These are phyloP conservation scores for Lynx canadensis DNA, from an alignment of 2,113 vertebrate species.

Conservation along the genomic window DNA sequence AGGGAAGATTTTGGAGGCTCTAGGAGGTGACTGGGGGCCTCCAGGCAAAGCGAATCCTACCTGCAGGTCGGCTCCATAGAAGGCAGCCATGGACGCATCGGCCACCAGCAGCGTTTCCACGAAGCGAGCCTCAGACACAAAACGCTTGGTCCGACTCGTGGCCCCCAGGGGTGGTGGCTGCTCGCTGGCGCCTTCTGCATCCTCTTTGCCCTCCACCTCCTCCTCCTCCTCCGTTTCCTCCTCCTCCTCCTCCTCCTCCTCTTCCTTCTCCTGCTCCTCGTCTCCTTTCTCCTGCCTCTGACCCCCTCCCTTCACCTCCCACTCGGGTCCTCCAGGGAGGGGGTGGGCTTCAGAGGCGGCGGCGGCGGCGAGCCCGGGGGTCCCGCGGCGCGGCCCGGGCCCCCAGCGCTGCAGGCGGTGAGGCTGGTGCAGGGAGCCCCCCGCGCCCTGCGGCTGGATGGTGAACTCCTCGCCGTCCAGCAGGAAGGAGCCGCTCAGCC, in stretches of 20 bases:
- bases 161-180: not conserved
- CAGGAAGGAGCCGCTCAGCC: constrained; percentile 90
- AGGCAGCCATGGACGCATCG: constrained; percentile 90
- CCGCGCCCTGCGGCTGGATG: constrained; percentile 84
- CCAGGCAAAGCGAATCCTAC: constrained; percentile 80
- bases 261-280: not conserved
- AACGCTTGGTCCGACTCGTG: constrained; percentile 84
- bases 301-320: not conserved
- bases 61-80: constrained; percentile 93
- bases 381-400: not conserved
- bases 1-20: not conserved
- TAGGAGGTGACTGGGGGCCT: not conserved
- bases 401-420: constrained; percentile 75
- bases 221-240: not conserved
- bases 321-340: not conserved
- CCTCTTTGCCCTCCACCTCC: not conserved
- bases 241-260: not conserved
- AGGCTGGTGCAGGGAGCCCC: constrained; percentile 60
- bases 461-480: constrained; percentile 87
- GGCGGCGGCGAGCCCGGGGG: not conserved
- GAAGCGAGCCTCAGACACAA: constrained; percentile 92
- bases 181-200: not conserved
- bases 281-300: not conserved
- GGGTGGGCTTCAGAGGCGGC: not conserved
- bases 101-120: constrained; percentile 94